Conservation (phyloP, 2,113 vertebrate genomes). For the Eudyptes chrysolophus region DNA sequence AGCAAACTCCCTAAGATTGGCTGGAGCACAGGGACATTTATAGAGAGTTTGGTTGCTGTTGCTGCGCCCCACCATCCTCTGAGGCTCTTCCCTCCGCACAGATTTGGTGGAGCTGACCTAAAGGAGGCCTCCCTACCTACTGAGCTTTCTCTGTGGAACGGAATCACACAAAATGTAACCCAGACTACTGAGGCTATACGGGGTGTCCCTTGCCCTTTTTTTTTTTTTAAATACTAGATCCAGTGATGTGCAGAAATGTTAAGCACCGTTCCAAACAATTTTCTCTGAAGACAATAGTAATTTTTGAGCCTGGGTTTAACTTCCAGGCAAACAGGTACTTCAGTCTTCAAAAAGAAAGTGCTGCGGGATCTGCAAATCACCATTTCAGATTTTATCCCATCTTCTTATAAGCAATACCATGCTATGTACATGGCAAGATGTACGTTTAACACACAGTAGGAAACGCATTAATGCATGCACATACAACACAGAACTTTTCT, state of each 20-base stretch:
- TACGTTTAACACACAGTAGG: neutral
- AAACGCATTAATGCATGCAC: neutral
- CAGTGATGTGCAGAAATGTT: neutral
- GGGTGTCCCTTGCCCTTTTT: too few relatives aligned
- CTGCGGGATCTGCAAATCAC: neutral
- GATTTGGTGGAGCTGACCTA: neutral
- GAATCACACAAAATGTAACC: neutral
- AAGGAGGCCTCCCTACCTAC: neutral
- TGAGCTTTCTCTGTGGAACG: neutral
- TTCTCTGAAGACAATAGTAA: neutral
- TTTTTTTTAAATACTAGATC: neutral
- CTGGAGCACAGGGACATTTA: neutral
- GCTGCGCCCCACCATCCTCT: neutral
- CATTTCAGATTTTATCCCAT: neutral
- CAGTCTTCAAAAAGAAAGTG: neutral
- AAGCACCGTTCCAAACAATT: neutral
- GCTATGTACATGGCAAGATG: fast-evolving
- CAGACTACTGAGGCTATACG: neutral
- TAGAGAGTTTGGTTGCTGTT: neutral
- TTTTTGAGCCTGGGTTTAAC: neutral
- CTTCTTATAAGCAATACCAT: neutral
- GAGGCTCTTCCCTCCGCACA: neutral
- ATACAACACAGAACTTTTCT: neutral
- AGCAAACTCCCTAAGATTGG: neutral
- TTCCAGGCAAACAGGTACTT: neutral